Base-by-base conservation (phyloP, 2,888 invertebrate genomes). In the Drosophila nr. perissopoda region DNA sequence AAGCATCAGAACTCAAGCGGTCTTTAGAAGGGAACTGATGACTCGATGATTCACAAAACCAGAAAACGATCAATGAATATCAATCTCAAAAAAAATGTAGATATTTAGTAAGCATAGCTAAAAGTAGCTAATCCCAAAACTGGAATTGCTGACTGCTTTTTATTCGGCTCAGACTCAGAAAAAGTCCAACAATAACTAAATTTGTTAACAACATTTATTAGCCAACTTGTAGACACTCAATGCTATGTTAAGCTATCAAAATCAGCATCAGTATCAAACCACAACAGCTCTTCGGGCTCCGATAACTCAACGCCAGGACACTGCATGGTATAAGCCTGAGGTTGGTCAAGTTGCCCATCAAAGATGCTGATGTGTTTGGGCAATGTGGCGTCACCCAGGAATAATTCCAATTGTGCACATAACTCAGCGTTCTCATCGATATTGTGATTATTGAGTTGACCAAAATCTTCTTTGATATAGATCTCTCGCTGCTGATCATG, bases 401-500 rank as follows among this genome's bases (percentile, higher is more conserved):
- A 61, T 11, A 62, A 52, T 6, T 64, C 63, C 40, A 81, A 29
- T n/a, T 79, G 82, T 2, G 29, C 69, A 34, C 83, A 83, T 34
- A 81, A 8, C 2, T 16, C 42, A 61, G 58, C 7, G 42, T 34
- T 49, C 2, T 72, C 54, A 27, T 70, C 70, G 2, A 72, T 29
- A 33, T 60, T 56, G 18, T 54, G 33, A n/a, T 38, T 60, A 25
- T 67, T 53, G 8, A 49, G 48, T 18, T 74, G 71, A 5, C 4
- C 53, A n/a, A 54, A 56, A 16, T 66, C 56, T n/a, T 83, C 83
- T 31, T 81, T 79, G 1, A 83, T 53, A 31, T 54, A 83, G 10
- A 83, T 70, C 54, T 83, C 79, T 11, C 65, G 69, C n/a, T 61
- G 46, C 38, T 59, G 60, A n/a, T 77, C 42, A 7, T 79, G 72